phyloP scores from a whole-genome alignment of 64 coral and sea anemone species.

The Cladopsammia gracilis region DNA sequence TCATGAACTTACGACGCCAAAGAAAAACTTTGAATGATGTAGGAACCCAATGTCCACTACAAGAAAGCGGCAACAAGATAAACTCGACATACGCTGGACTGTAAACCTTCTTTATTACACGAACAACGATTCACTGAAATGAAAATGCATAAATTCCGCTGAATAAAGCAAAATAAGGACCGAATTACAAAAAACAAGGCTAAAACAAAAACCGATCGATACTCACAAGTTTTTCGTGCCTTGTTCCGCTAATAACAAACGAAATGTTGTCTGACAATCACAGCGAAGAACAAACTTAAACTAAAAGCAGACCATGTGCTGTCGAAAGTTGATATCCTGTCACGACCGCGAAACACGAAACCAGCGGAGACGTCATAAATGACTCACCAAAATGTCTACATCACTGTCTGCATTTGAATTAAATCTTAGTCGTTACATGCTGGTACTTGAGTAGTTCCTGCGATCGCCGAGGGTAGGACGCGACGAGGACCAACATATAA shows the following conservation, averaged over 20 bases:
- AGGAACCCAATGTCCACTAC: neutral
- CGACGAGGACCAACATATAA: too few relatives aligned
- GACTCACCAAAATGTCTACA: slow-evolving; percentile 4
- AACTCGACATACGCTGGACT: neutral
- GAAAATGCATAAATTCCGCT: neutral
- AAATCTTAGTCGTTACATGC: neutral
- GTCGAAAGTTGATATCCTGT: neutral
- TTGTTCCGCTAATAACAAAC: too few relatives aligned
- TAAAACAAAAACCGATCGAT: neutral
- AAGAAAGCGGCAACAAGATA: too few relatives aligned
- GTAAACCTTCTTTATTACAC: neutral
- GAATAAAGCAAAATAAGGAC: neutral
- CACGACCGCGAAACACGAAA: neutral
- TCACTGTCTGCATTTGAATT: neutral
- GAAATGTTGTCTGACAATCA: too few relatives aligned
- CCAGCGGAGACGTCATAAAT: slow-evolving; percentile 3
- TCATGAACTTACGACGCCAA: neutral
- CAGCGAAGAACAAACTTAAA: too few relatives aligned
- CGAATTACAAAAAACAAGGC: neutral
- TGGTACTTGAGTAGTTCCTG: too few relatives aligned
- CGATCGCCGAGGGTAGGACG: too few relatives aligned
- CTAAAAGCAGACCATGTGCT: slow-evolving; percentile 2
- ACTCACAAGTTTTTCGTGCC: too few relatives aligned
- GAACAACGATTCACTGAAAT: slow-evolving; percentile 7
- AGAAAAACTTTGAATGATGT: neutral